Conservation (phyloP, 53 echinoderm and acorn worm genomes). For the Zoroaster sp. region DNA sequence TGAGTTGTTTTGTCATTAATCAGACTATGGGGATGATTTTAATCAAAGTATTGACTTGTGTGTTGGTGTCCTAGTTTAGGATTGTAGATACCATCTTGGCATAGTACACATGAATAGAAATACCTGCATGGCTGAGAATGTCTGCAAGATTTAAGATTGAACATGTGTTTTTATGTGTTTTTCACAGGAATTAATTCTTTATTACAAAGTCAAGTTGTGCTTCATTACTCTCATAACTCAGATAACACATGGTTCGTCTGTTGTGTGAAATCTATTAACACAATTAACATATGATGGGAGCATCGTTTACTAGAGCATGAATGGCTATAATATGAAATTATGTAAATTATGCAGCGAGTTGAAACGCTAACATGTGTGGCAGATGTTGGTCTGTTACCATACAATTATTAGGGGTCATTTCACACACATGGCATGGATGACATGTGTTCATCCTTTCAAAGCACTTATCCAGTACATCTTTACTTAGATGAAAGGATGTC, state of each 20-base stretch:
- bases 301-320: neutral
- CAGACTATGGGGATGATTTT: too few species aligned
- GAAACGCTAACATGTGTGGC: neutral
- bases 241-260: slow-evolving; percentile 5
- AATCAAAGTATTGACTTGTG: too few species aligned
- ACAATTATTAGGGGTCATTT: neutral
- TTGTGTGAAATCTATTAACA: slow-evolving; percentile 21
- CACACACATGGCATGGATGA: neutral
- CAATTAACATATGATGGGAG: neutral
- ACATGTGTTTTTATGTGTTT: neutral
- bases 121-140: neutral
- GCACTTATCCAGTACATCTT: neutral
- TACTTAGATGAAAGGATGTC: neutral
- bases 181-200: neutral
- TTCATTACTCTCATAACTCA: slow-evolving; percentile 2
- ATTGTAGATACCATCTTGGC: too few species aligned
- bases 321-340: neutral
- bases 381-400: neutral
- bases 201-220: neutral
- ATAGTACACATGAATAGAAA: too few species aligned
- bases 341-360: neutral
- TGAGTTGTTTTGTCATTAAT: too few species aligned
- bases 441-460: neutral
- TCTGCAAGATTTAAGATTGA: neutral
- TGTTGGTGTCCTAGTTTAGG: too few species aligned